phyloP scores from a whole-genome alignment of 2,113 vertebrate genomes.

The Eidolon helvum region DNA sequence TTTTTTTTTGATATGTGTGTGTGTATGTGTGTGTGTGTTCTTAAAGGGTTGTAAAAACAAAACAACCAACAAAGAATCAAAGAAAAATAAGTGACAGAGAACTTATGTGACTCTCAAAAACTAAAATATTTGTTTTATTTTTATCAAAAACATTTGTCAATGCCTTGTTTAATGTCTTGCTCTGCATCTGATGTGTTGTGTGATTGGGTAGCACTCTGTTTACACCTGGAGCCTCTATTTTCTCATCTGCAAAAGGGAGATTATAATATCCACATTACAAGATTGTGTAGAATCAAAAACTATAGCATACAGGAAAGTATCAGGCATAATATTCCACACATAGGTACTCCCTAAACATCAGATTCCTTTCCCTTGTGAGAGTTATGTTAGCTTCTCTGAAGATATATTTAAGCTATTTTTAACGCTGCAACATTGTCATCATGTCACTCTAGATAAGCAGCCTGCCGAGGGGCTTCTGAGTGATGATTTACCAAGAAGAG shows the following conservation, averaged over 20 bases:
- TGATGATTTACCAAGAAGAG: not conserved
- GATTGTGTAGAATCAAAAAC: not conserved
- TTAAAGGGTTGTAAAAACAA: conserved; percentile 1
- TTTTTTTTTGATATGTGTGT: too few relatives aligned
- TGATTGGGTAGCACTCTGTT: not conserved
- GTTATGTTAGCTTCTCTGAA: conserved; percentile 12
- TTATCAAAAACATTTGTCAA: conserved; percentile 9
- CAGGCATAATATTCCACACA: not conserved
- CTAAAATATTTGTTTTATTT: conserved; percentile 30
- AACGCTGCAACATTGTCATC: not conserved
- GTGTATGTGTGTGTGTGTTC: not conserved
- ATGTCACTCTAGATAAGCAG: not conserved
- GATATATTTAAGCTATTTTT: conserved; percentile 37
- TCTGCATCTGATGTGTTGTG: not conserved
- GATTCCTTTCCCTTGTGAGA: not conserved
- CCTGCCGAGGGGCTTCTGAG: not conserved
- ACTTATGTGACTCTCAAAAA: not conserved
- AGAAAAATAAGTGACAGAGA: not conserved
- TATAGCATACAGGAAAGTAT: not conserved
- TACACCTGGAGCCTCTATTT: not conserved
- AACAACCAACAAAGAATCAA: not conserved
- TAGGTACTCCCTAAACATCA: not conserved
- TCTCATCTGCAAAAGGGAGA: conserved; percentile 14
- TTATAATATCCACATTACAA: not conserved
- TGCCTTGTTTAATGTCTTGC: not conserved